phyloP scores from a whole-genome alignment of 2,888 invertebrate species.

The Asteroscopus sphinx region DNA sequence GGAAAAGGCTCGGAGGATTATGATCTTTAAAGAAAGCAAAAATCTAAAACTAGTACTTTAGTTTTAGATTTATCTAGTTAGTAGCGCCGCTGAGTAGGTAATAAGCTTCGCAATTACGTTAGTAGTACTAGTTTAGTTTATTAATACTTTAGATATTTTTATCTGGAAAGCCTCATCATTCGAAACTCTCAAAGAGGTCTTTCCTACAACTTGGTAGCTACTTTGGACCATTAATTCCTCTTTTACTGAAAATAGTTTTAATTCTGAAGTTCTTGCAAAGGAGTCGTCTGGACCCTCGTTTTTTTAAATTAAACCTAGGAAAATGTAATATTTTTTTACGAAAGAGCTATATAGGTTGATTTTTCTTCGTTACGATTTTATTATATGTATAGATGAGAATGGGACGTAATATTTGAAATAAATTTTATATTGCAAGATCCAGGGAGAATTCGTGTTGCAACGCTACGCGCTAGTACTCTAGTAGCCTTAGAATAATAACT shows the following conservation, averaged over 20 bases:
- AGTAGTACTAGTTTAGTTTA: background rate
- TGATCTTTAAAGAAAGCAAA: no score
- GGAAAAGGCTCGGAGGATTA: no score
- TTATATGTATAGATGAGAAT: no score
- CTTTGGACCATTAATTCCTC: conserved; percentile 3
- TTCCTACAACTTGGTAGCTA: conserved; percentile 5
- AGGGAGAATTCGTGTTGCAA: no score
- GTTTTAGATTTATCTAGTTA: no score
- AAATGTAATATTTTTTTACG: background rate
- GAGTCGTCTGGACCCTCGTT: background rate
- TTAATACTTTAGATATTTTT: conserved; percentile 19
- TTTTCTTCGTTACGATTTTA: no score
- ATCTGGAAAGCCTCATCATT: conserved; percentile 11
- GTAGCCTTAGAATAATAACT: no score
- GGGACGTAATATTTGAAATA: no score
- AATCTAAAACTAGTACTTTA: no score
- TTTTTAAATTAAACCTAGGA: background rate
- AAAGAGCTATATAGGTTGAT: background rate
- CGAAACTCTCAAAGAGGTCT: conserved; percentile 15
- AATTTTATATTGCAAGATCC: no score
- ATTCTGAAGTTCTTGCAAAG: conserved; percentile 15
- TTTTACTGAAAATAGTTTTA: conserved; percentile 24
- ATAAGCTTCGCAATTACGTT: background rate
- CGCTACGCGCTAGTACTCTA: no score
- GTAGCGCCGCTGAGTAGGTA: no score